Conservation (phyloP, 2,797 vertebrate genomes). For the Gymnoscopelus braueri region DNA sequence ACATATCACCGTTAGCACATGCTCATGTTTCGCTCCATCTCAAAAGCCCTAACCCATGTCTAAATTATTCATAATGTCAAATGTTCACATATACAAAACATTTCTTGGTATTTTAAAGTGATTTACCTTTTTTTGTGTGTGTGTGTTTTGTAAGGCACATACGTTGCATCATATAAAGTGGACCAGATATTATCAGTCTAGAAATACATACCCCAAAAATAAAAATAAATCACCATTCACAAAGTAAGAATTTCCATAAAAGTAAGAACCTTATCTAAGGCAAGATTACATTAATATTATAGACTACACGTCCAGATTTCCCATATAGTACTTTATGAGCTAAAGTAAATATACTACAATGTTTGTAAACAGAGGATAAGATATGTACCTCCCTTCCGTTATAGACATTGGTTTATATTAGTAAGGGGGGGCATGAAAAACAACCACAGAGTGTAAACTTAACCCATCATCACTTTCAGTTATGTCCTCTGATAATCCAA, state of each 20-base stretch:
- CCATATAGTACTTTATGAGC: slow-evolving; percentile 53
- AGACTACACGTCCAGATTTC: slow-evolving; percentile 43
- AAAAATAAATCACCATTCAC: slow-evolving; percentile 52
- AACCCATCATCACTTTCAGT: slow-evolving; percentile 58
- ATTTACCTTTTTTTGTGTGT: slow-evolving; percentile 19
- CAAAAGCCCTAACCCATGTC: slow-evolving; percentile 33
- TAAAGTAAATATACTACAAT: slow-evolving; percentile 29
- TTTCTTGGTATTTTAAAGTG: slow-evolving; percentile 32
- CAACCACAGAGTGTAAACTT: slow-evolving; percentile 43
- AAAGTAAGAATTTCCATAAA: slow-evolving; percentile 46
- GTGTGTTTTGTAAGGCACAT: slow-evolving; percentile 63
- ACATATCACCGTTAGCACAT: slow-evolving; percentile 54
- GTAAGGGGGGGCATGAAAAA: slow-evolving; percentile 48
- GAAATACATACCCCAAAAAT: slow-evolving; percentile 46
- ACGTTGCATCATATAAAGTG: slow-evolving; percentile 63
- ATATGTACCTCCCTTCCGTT: slow-evolving; percentile 48
- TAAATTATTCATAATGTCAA: slow-evolving; percentile 46
- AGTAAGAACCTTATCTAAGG: slow-evolving; percentile 49
- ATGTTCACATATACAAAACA: slow-evolving; percentile 31
- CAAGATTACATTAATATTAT: slow-evolving; percentile 53
- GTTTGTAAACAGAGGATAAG: slow-evolving; percentile 61
- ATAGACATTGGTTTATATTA: slow-evolving; percentile 53
- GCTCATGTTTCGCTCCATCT: slow-evolving; percentile 50
- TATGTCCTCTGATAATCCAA: slow-evolving; percentile 48
- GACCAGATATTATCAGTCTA: slow-evolving; percentile 60